Percentiles rank a stretch among this genome's conserved stretches.
Evolutionary conservation across 2,113 vertebrate species (phyloP).

Genomic region (Scophthalmus maximus): DNA sequence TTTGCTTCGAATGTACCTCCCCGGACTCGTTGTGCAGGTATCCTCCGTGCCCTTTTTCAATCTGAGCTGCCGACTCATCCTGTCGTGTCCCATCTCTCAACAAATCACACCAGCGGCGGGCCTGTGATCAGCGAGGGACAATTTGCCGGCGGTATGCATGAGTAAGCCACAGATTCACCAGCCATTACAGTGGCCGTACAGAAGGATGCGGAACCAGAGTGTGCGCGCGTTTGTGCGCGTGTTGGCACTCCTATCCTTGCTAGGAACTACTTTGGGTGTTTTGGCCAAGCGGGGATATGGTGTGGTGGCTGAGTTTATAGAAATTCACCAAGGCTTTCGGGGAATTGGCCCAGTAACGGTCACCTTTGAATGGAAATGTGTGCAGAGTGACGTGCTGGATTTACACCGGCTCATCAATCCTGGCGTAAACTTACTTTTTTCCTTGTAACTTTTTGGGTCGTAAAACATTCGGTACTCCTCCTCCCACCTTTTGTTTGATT

Average conservation of each 20-base stretch:
- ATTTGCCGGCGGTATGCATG: slow-evolving; percentile 84
- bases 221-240: slow-evolving; percentile 2
- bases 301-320: slow-evolving; percentile 5
- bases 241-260: slow-evolving; percentile 5
- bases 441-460: background rate
- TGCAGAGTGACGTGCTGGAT: background rate
- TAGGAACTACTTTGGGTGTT: slow-evolving; percentile 19
- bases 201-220: slow-evolving; percentile 32
- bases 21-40: slow-evolving; percentile 67
- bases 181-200: slow-evolving; percentile 82
- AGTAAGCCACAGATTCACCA: slow-evolving; percentile 82
- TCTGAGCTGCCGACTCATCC: slow-evolving; percentile 72
- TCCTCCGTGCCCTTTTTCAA: slow-evolving; percentile 77
- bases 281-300: slow-evolving; percentile 28
- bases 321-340: background rate
- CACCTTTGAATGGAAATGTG: background rate
- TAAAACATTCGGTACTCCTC: background rate
- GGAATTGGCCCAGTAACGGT: background rate
- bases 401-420: background rate
- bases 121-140: slow-evolving; percentile 77
- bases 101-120: slow-evolving; percentile 75
- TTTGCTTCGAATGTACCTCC: slow-evolving; percentile 81
- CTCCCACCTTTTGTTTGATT: background rate
- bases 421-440: background rate
- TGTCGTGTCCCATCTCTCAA: slow-evolving; percentile 72